Base-by-base conservation (phyloP, 2,797 vertebrate genomes). In the Cyprinella venusta region DNA sequence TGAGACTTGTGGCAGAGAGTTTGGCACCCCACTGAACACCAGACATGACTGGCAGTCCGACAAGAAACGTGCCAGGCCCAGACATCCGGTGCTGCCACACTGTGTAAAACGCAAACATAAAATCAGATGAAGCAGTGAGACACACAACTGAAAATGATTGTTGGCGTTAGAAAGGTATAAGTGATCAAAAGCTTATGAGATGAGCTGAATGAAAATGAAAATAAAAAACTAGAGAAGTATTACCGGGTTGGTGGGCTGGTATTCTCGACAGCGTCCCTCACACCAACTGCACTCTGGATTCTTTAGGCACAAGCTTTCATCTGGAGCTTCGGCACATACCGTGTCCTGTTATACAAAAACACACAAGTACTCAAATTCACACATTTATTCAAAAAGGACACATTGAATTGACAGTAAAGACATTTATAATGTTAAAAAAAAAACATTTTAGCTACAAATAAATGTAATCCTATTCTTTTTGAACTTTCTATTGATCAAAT, bases 281-380 rank as follows among this genome's bases (percentile, higher is more conserved):
- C 97, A 98, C 97, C 97, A 98, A 85, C 96, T 96, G 90, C 97
- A 98, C 70, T 96, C 96, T 0, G 97, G 97, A 88, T 98, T 97
- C 89, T 95, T 96, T 56, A 96, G 94, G 78, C 97, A 98, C 86
- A 95, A 94, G 30, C 92, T 95, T 91, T 96, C 95, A 79, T 96
- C 96, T 0, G 96, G 92, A 15, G 97, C 97, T 89, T 97, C 96
- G 70, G 96, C 96, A 87, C 97, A 98, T 48, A 97, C 92, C 24
- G 96, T 89, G 65, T 97, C 97, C 94, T 95, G 88, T 74, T 8
- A 50, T 7, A 81, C 40, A 67, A 65, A 54, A 18, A 59, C 85
- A 87, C 45, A 88, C 54, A 80, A 24, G 56, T 61, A 26, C 56
- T 61, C n/a, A 59, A 2, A 59, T 24, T 59, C n/a, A 59, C n/a